Evolutionary conservation across 2,888 invertebrate species (phyloP).

Genomic region (Drosophila anceps): DNA sequence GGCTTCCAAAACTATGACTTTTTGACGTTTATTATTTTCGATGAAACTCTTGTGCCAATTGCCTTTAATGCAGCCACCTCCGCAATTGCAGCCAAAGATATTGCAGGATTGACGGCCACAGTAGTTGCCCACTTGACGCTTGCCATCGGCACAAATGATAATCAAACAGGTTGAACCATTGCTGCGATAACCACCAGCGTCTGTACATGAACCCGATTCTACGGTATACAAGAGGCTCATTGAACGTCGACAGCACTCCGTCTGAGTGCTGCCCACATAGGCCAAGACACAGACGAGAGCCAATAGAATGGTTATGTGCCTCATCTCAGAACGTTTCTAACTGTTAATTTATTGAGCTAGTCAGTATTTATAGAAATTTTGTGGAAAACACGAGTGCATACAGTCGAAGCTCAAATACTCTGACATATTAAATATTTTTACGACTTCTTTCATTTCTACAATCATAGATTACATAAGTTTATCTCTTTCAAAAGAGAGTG

Average conservation of each 20-base stretch:
- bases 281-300: neutral
- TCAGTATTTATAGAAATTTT: neutral
- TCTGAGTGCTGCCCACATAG: neutral
- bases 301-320: no score
- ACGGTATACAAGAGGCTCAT: neutral
- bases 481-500: neutral
- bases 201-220: neutral
- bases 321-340: neutral
- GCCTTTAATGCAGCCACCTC: neutral
- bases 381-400: neutral
- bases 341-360: neutral
- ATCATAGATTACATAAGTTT: no score
- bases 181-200: neutral
- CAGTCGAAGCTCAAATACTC: no score
- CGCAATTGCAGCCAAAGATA: conserved; percentile 1
- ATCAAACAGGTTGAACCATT: no score
- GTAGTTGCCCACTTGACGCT: neutral
- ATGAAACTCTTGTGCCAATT: neutral
- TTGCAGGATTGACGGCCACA: neutral
- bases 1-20: neutral
- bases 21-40: neutral
- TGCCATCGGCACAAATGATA: conserved; percentile 2
- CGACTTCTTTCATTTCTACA: no score
- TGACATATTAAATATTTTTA: no score
- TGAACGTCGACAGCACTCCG: neutral